A percentile compares a stretch with the other conserved stretches of the same genome.
These are phyloP conservation scores for Drosophila tsacasi DNA, from an alignment of 1,140 invertebrate genomes.

Conservation along the genomic window DNA sequence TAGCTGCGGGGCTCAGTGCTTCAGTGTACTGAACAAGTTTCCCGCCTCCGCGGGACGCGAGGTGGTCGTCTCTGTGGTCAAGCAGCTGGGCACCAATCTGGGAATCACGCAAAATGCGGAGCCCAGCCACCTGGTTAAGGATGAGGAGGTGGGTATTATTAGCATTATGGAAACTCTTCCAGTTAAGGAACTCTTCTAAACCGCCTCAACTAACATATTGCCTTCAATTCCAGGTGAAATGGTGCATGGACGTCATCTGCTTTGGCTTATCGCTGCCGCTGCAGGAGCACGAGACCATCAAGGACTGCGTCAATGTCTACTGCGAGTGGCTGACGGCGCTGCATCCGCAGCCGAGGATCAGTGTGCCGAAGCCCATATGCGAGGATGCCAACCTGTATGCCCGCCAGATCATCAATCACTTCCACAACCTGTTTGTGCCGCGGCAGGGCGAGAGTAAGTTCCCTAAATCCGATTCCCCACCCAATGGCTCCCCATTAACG, in stretches of 20 bases:
- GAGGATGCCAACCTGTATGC: slow-evolving; percentile 97
- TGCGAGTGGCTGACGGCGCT: slow-evolving; percentile 98
- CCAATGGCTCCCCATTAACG: not conserved
- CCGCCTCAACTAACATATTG: not conserved
- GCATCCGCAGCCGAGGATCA: slow-evolving; percentile 92
- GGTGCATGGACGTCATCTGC: slow-evolving; percentile 90
- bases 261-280: slow-evolving; percentile 96
- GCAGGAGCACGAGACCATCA: slow-evolving; percentile 95
- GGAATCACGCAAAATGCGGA: slow-evolving; percentile 92
- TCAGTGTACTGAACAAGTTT: slow-evolving; percentile 95
- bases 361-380: slow-evolving; percentile 93
- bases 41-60: slow-evolving; percentile 91
- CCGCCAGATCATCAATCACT: slow-evolving; percentile 95
- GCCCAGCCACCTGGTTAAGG: slow-evolving; percentile 90
- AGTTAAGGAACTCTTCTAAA: not conserved
- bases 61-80: slow-evolving; percentile 93
- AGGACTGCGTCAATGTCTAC: slow-evolving; percentile 98
- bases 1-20: slow-evolving; percentile 88
- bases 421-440: slow-evolving; percentile 98
- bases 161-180: not conserved
- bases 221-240: slow-evolving; percentile 62
- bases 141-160: slow-evolving; percentile 88
- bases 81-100: slow-evolving; percentile 91
- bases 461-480: not conserved
- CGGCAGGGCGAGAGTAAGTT: slow-evolving; percentile 94